Evolutionary conservation across 2,797 vertebrate genomes (phyloP), one percentile per base, ranked within the genome.

Genomic region (Neosilurus mollespiculum): DNA sequence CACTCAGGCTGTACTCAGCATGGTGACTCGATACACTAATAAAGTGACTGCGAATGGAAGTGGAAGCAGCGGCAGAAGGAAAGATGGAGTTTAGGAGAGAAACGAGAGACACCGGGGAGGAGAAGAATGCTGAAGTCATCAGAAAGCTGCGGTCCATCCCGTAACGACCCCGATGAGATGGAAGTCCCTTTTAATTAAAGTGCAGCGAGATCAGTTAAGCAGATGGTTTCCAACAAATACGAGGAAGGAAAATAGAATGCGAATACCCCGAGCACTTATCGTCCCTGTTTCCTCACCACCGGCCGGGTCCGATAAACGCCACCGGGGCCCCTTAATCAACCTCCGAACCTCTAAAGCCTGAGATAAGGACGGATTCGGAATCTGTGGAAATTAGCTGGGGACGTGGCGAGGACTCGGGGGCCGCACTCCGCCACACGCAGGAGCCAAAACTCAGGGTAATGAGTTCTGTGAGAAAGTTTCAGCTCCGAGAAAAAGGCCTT

Each of bases 111-210:
- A 66, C 61, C 20, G 56, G 20, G n/a, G 70, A 34, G 90, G 91
- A 91, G 92, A 91, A 93, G 91, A 93, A 92, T 90, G 93, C 94
- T 94, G 94, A 94, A 94, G 93, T 95, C 94, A 95, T 94, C 94
- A 94, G 93, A 94, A 94, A 93, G 90, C 90, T 90, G 91, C 93
- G 90, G 90, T 43, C 88, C 91, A 90, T 91, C 14, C 87, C 2
- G 92, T 94, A 94, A 94, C 93, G 94, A 94, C 94, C 94, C 93
- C 92, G 91, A 94, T 92, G 93, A 94, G 93, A 93, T 89, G 92
- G 93, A 93, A 94, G 94, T 94, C 93, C 92, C 93, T 94, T 95
- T 95, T 95, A 95, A 95, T 95, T 95, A 95, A 95, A 95, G 92
- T 93, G 93, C 93, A 94, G 92, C 91, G 86, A 95, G 94, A 95